These are phyloP conservation scores for Dreissena polymorpha DNA, from an alignment of 1,140 invertebrate species.

Conservation along the genomic window DNA sequence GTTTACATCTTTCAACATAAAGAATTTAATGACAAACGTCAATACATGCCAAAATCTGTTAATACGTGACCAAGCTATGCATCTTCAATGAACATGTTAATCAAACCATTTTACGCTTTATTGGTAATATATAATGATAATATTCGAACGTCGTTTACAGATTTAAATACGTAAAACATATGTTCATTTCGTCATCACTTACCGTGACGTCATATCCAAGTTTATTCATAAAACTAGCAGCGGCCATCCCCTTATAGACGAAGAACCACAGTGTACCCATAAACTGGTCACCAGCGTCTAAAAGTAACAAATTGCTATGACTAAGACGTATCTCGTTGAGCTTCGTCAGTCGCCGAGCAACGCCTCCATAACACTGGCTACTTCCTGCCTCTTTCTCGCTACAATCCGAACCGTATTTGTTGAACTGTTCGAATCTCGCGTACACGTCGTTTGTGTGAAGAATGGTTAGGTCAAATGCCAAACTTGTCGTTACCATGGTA, in stretches of 20 bases:
- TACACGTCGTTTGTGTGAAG: conserved; percentile 96
- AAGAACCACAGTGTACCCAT: conserved; percentile 93
- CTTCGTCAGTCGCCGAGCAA: conserved; percentile 83
- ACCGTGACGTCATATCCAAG: conserved; percentile 91
- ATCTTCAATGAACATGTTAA: not conserved
- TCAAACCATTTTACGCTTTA: not conserved
- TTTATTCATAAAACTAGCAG: conserved; percentile 88
- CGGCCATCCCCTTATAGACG: conserved; percentile 88
- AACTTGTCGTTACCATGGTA: not conserved
- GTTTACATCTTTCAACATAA: too few relatives aligned
- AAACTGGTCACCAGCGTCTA: conserved; percentile 95
- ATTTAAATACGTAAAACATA: not conserved
- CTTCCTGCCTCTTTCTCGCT: conserved; percentile 79
- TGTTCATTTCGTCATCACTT: conserved; percentile 77
- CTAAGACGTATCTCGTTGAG: conserved; percentile 80
- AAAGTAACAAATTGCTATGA: conserved; percentile 85
- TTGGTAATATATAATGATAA: not conserved
- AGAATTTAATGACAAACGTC: too few relatives aligned
- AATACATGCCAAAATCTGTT: too few relatives aligned
- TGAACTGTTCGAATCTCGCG: conserved; percentile 89
- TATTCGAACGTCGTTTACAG: not conserved
- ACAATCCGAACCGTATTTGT: conserved; percentile 86
- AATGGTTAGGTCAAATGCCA: conserved; percentile 85
- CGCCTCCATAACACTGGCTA: conserved; percentile 90
- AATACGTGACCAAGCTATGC: not conserved